phyloP scores from a whole-genome alignment of 2,113 vertebrate genomes.

The Gyps fulvus region DNA sequence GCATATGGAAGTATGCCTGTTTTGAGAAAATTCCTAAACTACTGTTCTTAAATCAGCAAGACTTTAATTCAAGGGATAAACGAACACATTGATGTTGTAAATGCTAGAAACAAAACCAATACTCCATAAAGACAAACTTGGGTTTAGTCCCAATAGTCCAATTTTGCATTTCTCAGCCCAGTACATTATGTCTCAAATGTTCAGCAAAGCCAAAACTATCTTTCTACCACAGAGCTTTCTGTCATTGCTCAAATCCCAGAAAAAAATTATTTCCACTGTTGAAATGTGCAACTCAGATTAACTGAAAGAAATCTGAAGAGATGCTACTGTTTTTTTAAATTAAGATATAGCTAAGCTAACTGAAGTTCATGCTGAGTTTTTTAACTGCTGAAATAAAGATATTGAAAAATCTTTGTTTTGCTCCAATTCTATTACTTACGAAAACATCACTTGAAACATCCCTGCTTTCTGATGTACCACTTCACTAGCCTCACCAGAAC shows the following conservation, averaged over 20 bases:
- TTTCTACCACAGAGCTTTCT: not conserved
- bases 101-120: not conserved
- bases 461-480: not conserved
- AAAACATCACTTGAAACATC: not conserved
- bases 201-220: not conserved
- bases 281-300: not conserved
- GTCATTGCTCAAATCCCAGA: not conserved
- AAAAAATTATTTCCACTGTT: not conserved
- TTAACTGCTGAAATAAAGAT: not conserved
- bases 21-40: not conserved
- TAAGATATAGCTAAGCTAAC: not conserved
- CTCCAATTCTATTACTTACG: not conserved
- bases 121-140: not conserved
- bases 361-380: not conserved
- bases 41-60: not conserved
- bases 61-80: not conserved
- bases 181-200: not conserved
- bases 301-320: not conserved
- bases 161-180: not conserved
- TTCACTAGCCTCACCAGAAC: not conserved
- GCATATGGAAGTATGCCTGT: not conserved
- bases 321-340: not conserved
- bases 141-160: not conserved
- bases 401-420: not conserved
- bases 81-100: not conserved